A percentile compares a stretch with the other conserved stretches of the same genome.
Evolutionary conservation across 2,888 invertebrate species (phyloP).

Genomic region (Plebejus anna): DNA sequence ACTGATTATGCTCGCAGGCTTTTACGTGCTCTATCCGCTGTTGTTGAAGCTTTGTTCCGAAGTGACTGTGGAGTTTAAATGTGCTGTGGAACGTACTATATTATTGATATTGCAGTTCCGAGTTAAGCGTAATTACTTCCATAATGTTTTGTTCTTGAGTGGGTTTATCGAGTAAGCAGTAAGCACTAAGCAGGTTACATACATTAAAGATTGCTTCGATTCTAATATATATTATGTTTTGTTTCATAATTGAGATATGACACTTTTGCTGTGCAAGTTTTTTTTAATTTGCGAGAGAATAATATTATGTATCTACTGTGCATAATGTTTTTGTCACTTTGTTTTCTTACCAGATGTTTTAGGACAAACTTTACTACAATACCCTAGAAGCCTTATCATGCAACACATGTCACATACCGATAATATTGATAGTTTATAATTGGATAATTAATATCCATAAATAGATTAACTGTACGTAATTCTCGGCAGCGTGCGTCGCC

Average conservation of each 20-base stretch:
- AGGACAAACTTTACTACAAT: background rate
- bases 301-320: background rate
- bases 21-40: conserved; percentile 26
- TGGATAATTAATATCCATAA: conserved; percentile 26
- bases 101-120: background rate
- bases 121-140: conserved; percentile 10
- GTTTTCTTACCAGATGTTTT: background rate
- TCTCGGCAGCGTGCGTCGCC: conserved; percentile 49
- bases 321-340: background rate
- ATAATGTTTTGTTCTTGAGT: conserved; percentile 4
- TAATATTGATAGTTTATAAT: conserved; percentile 19
- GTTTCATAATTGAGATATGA: too few species aligned
- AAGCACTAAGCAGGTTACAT: too few species aligned
- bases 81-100: background rate
- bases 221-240: too few species aligned
- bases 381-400: background rate
- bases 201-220: too few species aligned
- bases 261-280: background rate
- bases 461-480: conserved; percentile 28
- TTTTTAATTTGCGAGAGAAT: background rate
- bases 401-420: background rate
- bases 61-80: conserved; percentile 13
- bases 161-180: background rate
- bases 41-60: conserved; percentile 12
- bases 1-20: conserved; percentile 23